Conservation (phyloP, 1,140 invertebrate genomes). For the Brachionus manjavacas region DNA sequence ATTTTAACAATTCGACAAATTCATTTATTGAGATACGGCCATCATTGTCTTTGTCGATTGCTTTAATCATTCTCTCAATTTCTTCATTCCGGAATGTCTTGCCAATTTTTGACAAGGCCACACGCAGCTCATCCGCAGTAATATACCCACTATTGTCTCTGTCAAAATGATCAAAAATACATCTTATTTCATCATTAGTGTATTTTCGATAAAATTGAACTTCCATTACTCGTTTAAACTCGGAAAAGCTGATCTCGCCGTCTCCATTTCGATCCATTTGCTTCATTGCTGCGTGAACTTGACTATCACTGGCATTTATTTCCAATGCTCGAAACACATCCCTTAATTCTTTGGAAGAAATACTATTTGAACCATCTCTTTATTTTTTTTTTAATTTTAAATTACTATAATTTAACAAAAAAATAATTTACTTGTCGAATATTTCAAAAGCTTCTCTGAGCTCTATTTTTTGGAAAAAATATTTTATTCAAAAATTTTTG, state of each 20-base stretch:
- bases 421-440: constrained; percentile 32
- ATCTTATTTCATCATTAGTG: background rate
- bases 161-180: constrained; percentile 19
- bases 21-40: constrained; percentile 32
- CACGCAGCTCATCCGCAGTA: background rate
- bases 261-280: constrained; percentile 26
- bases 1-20: constrained; percentile 14
- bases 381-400: background rate
- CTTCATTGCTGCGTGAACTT: background rate
- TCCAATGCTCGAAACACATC: constrained; percentile 10
- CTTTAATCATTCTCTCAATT: constrained; percentile 13
- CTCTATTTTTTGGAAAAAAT: constrained; percentile 4
- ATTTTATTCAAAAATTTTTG: background rate
- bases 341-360: constrained; percentile 12
- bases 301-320: background rate
- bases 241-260: constrained; percentile 11
- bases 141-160: constrained; percentile 28
- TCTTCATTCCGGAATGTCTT: background rate
- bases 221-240: constrained; percentile 23
- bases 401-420: background rate
- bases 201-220: constrained; percentile 22
- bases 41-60: constrained; percentile 31
- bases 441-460: constrained; percentile 28
- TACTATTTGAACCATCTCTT: constrained; percentile 27
- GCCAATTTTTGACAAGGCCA: constrained; percentile 2